Percentiles rank a stretch among this genome's conserved stretches.
These are phyloP conservation scores for Amniataba percoides DNA, from an alignment of 2,797 vertebrate species.

Conservation along the genomic window DNA sequence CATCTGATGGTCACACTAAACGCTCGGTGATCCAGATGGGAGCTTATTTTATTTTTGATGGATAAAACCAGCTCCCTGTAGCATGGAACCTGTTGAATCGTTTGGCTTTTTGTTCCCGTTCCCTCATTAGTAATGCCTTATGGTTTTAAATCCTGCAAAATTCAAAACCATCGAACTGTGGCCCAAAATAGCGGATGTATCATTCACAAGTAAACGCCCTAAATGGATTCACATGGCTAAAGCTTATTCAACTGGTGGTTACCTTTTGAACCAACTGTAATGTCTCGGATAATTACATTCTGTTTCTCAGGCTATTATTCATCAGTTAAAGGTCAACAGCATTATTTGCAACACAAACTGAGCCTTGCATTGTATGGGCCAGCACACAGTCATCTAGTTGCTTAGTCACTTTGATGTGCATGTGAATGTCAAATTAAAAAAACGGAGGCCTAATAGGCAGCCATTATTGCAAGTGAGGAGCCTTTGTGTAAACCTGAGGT, in stretches of 20 bases:
- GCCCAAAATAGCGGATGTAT: constrained; percentile 57
- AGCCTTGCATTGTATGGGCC: constrained; percentile 57
- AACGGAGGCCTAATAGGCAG: constrained; percentile 65
- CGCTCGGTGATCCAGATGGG: constrained; percentile 59
- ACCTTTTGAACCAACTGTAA: constrained; percentile 72
- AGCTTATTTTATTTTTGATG: constrained; percentile 38
- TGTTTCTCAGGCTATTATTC: constrained; percentile 72
- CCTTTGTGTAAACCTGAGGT: constrained; percentile 74
- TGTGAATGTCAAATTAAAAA: constrained; percentile 78
- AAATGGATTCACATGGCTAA: constrained; percentile 55
- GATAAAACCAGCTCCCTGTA: constrained; percentile 15
- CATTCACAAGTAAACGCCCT: constrained; percentile 59
- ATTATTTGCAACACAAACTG: constrained; percentile 72
- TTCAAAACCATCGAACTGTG: constrained; percentile 52
- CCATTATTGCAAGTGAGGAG: constrained; percentile 67
- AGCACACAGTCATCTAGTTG: constrained; percentile 49
- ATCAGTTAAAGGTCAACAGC: constrained; percentile 78
- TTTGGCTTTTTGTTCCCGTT: constrained; percentile 55
- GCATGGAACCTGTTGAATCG: constrained; percentile 45
- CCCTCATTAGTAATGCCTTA: constrained; percentile 63
- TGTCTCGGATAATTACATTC: constrained; percentile 66
- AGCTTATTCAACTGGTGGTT: constrained; percentile 71
- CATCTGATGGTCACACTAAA: constrained; percentile 49
- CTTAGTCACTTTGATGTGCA: constrained; percentile 72
- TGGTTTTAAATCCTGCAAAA: constrained; percentile 57